Evolutionary conservation across 2,113 vertebrate species (phyloP).

Genomic region (Clarias gariepinus): DNA sequence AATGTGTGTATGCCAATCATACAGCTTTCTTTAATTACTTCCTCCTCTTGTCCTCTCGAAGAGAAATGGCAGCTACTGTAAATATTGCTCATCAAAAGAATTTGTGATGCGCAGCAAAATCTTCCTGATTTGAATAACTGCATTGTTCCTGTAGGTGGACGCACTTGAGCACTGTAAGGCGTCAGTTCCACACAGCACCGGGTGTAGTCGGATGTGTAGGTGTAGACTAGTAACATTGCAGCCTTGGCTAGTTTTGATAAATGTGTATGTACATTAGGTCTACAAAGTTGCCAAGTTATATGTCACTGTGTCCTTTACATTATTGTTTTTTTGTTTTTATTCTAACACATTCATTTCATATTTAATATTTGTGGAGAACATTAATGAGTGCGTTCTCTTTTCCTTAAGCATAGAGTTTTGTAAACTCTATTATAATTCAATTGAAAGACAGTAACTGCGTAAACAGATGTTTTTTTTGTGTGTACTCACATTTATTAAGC

Average conservation of each 20-base stretch:
- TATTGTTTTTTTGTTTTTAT: neutral
- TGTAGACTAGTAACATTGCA: slow-evolving; percentile 22
- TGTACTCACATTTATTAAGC: neutral
- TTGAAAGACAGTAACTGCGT: neutral
- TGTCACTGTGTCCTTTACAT: neutral
- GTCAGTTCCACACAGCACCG: neutral
- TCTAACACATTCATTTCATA: neutral
- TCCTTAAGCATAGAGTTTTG: neutral
- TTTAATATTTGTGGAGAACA: neutral
- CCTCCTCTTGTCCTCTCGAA: slow-evolving; percentile 37
- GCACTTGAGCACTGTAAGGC: neutral
- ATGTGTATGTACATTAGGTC: neutral
- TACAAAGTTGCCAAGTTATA: neutral
- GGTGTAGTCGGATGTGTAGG: slow-evolving; percentile 6
- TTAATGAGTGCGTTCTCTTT: neutral
- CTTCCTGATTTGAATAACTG: neutral
- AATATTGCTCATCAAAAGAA: slow-evolving; percentile 32
- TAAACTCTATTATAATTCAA: neutral
- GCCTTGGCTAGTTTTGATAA: neutral
- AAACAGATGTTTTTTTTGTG: neutral
- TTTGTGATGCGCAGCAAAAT: slow-evolving; percentile 23
- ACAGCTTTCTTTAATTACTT: slow-evolving; percentile 56
- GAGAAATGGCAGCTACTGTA: slow-evolving; percentile 28
- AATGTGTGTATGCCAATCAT: slow-evolving; percentile 58
- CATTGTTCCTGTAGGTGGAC: slow-evolving; percentile 33